Base-by-base conservation (phyloP, 1,140 invertebrate genomes). In the Meteorus sp. region DNA sequence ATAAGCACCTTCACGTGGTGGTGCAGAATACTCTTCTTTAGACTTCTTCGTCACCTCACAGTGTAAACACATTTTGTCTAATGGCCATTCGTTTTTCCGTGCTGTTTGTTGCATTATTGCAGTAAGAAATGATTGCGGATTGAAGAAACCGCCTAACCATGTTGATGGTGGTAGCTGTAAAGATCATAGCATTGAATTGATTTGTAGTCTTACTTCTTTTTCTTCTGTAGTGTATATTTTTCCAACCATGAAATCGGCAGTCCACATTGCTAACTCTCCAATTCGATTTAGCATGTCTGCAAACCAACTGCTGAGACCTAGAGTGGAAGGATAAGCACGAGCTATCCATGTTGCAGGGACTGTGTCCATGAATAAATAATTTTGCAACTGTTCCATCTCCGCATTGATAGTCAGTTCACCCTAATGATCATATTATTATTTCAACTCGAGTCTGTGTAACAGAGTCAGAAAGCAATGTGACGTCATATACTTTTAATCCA, bases 101-200 rank as follows among this genome's bases (percentile, higher is more conserved):
- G 94, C 94, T 43, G 94, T 96, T 76, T 92, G 92, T 78, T 98
- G 95, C 94, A 97, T 98, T 69, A 97, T 95, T 25, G 95, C 95
- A 0, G 95, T 98, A 6, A 98, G 81, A 76, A 98, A 95, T 9
- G 94, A 96, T 77, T 98, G 95, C 0, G 95, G 95, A 80, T 97
- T 98, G 80, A 98, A 98, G 74, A 98, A 95, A 15, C 94, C 95
- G 7, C 88, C 92, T 20, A 97, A 79, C 95, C 95, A 98, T 17
- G 97, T 88, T 0, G 93, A 87, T 0, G 91, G 77, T 0, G 94
- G 94, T 41, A 94, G 78, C 84, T 89, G 67, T 8, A 67, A 65
- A 59, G 39, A 62, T 37, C 39, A 52, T 43, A 15, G 3, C 13
- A 11, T n/a, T n/a, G n/a, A n/a, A n/a, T n/a, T n/a, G n/a, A n/a